Base-by-base conservation (phyloP, 2,797 vertebrate species). In the Columba guinea region DNA sequence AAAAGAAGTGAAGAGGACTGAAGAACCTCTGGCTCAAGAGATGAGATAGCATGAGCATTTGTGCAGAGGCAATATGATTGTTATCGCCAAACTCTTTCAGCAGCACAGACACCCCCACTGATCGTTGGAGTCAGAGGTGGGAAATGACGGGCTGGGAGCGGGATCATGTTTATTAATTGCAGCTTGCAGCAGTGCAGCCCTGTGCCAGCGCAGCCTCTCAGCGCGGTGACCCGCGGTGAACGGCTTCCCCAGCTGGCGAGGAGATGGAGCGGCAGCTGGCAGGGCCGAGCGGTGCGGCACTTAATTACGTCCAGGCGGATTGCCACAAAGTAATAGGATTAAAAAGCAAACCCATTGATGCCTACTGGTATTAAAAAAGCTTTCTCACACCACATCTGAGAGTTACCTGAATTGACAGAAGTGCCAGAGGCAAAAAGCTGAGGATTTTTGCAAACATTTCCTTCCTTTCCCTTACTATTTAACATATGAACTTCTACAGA, bases 91-190 rank as follows among this genome's bases (percentile, higher is more conserved):
- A 6, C 8, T 24, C 12, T 41, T 22, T 4, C 2, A 64, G 59
- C 67, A 59, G 49, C 22, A 11, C 34, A 14, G 49, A 22, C 1
- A 0, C 2, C 34, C 26, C 30, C 3, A 23, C 39, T 0, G 6
- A 14, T 7, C 8, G 44, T 70, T 46, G 67, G 52, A 58, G 44
- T 2, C 1, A 1, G 41, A 13, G 14, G 3, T 67, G 59, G 26
- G 39, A n/a, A 46, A 37, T 0, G 1, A 27, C 0, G 4, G 41
- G 28, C 46, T 34, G 1, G 3, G 53, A 71, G 49, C 30, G 48
- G 20, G 23, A 51, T 84, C 1, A 0, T 5, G 3, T 3, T 59
- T 46, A 32, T 30, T 11, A 7, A 4, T 20, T 75, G 67, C 53
- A 74, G n/a, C 70, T 35, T 23, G 35, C 60, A 78, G 69, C 56